Base-by-base conservation (phyloP, 2,888 invertebrate genomes). In the Xestobium rufovillosum region DNA sequence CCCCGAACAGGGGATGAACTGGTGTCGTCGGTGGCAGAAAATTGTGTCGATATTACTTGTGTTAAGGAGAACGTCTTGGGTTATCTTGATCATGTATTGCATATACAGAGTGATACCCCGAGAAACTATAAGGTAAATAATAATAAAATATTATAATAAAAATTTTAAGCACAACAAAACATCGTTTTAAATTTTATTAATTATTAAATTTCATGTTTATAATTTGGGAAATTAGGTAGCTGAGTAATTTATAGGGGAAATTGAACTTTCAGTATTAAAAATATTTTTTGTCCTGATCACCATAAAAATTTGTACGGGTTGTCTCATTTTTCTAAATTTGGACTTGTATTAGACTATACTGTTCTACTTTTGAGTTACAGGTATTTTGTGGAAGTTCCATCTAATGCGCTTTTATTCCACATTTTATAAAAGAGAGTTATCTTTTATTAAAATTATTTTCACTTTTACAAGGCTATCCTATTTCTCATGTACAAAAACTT, bases 21-120 rank as follows among this genome's bases (percentile, higher is more conserved):
- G 30, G 72, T 86, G 50, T 72, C 78, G 39, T 73, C 76, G 57
- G 78, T 81, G 53, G 70, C 85, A 52, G 78, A 78, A 67, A 78
- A 79, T 59, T 87, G 88, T 69, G 75, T 76, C 4, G 79, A 83
- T 61, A 74, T 77, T 60, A 69, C 72, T 30, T 87, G 86, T 55
- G 72, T 86, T 49, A 85, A 85, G 67, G 75, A 76, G 63, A 81
- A 83, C 67, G 81, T 86, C 53, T 69, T 88, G 16, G 75, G 73
- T 36, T 86, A 80, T 66, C 68, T 88, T 68, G 84, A 86, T 63
- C 78, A 76, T 26, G 69, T 80, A 38, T 64, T 81, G 41, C 80
- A 80, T 51, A 68, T 78, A 23, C 66, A 68, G 38, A 71, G 73
- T 36, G 77, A 79, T 51, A 71, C 74, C 34, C 71, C 74, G 28